Evolutionary conservation across 2,888 invertebrate genomes (phyloP).

Genomic region (Papilio gigon): DNA sequence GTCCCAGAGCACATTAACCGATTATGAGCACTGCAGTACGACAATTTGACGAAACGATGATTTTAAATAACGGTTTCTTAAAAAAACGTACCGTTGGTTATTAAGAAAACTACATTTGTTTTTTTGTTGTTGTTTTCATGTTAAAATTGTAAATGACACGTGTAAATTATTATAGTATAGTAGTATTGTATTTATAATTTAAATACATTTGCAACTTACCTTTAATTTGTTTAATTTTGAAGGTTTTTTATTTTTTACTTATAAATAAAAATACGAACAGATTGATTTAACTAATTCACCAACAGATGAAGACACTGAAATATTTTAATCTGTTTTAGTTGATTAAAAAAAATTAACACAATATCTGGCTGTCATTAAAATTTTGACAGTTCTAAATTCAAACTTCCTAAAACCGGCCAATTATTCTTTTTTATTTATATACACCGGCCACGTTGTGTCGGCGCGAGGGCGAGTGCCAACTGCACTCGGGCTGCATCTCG

Average conservation of each 20-base stretch:
- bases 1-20: too few species aligned
- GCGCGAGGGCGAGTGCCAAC: slow-evolving; percentile 59
- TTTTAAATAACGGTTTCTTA: too few species aligned
- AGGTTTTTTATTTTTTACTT: slow-evolving; percentile 47
- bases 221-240: slow-evolving; percentile 71
- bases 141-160: too few species aligned
- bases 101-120: too few species aligned
- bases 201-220: slow-evolving; percentile 55
- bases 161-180: too few species aligned
- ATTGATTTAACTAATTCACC: neutral
- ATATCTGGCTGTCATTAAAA: slow-evolving; percentile 8
- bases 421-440: slow-evolving; percentile 24
- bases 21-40: too few species aligned
- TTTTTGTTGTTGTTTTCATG: too few species aligned
- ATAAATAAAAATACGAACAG: slow-evolving; percentile 15
- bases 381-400: slow-evolving; percentile 30
- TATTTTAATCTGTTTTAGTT: neutral
- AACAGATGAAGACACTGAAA: neutral
- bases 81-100: too few species aligned
- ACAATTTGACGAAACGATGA: too few species aligned
- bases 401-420: slow-evolving; percentile 4
- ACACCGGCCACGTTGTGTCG: slow-evolving; percentile 38
- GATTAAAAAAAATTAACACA: neutral
- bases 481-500: slow-evolving; percentile 55
- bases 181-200: too few species aligned